Evolutionary conservation across 2,113 vertebrate species (phyloP), one percentile per base, ranked within the genome.

Genomic region (Regulus satrapa): DNA sequence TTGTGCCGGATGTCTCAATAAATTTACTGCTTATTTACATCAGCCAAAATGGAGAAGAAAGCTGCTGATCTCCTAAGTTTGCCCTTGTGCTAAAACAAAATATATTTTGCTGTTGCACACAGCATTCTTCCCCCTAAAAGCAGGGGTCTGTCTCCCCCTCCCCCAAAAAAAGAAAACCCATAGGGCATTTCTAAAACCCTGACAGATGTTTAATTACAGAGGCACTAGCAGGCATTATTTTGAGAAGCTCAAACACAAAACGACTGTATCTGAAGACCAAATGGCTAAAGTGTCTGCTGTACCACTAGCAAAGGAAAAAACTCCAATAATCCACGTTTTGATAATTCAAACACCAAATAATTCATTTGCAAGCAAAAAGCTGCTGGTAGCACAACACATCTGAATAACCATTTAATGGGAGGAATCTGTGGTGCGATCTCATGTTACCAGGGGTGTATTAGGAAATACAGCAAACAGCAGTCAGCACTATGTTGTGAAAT

Each of bases 11-110:
- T 95, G 95, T 95, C 96, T 95, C 94, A 95, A 83, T 89, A 96
- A 96, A 96, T 96, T 93, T 69, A 85, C 85, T 95, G 88, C 96
- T 93, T 96, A 96, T 96, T 96, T 96, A 94, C 93, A 96, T 96
- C 85, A 96, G 93, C 85, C 88, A 93, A 96, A 96, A 96, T 23
- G 90, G 67, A 95, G 96, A 85, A 86, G 73, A 79, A 96, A 94
- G 92, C 92, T 88, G 78, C 72, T 61, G 64, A 88, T 83, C 86
- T 77, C 88, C 14, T 26, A 77, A 67, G 55, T 90, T 41, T 52
- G 40, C 79, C 77, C 79, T 55, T 19, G 51, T 80, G 63, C 71
- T 77, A 67, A 89, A 92, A 29, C 45, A 83, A 90, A 95, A 88
- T 69, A 28, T 14, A 68, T 93, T 92, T 88, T 81, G 36, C 59